A percentile compares a stretch with the other conserved stretches of the same genome.
Evolutionary conservation across 1,140 invertebrate genomes (phyloP).

Genomic region (Drosophila arawakana): DNA sequence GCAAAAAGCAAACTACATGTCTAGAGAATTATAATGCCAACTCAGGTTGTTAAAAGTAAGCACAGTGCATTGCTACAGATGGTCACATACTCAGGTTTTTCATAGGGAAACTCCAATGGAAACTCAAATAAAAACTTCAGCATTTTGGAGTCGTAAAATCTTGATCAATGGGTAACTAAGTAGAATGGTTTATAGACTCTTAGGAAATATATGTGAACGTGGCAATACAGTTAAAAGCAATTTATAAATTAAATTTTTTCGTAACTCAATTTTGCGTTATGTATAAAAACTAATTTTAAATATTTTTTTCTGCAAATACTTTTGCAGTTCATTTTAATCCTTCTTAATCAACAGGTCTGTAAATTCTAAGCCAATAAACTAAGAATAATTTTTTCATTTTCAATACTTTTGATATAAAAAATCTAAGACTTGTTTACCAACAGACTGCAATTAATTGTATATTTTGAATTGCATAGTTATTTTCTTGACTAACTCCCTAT

Average conservation of each 20-base stretch:
- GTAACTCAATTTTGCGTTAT: too few species aligned
- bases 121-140: conserved; percentile 3
- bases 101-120: not conserved
- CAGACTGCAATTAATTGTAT: too few species aligned
- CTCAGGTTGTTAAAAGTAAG: conserved; percentile 45
- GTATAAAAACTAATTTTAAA: too few species aligned
- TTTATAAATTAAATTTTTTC: not conserved
- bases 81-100: conserved; percentile 4
- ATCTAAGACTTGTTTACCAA: too few species aligned
- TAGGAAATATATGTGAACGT: not conserved
- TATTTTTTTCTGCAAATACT: too few species aligned
- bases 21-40: conserved; percentile 37
- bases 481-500: conserved; percentile 1
- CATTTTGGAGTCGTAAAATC: not conserved
- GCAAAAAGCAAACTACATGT: conserved; percentile 46
- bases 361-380: too few species aligned
- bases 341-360: too few species aligned
- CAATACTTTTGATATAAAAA: too few species aligned
- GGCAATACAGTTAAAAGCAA: not conserved
- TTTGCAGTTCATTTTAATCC: too few species aligned
- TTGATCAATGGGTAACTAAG: conserved; percentile 1
- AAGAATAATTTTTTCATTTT: too few species aligned
- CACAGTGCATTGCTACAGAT: conserved; percentile 29
- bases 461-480: too few species aligned
- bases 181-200: not conserved